These are phyloP conservation scores for Turdus rufiventris DNA, from an alignment of 2,113 vertebrate genomes.

Conservation along the genomic window DNA sequence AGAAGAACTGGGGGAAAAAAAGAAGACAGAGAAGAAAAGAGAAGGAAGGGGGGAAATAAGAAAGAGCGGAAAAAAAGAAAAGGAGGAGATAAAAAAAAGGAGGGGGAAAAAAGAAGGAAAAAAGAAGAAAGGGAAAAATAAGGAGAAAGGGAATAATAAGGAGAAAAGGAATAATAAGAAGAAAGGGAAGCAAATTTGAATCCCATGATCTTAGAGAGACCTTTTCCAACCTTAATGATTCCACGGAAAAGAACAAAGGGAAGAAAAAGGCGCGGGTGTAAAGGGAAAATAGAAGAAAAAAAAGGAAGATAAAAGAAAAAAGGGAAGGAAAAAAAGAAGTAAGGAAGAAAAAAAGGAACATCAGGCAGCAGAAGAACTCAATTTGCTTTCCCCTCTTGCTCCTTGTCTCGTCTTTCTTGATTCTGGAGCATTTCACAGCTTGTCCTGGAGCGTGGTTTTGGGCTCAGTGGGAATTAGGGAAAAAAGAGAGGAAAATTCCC, in stretches of 20 bases:
- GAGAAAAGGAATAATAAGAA: neutral
- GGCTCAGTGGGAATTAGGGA: neutral
- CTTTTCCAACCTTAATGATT: neutral
- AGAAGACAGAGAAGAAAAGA: too few relatives aligned
- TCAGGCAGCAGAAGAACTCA: neutral
- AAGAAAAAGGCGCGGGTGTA: neutral
- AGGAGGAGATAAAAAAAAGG: too few relatives aligned
- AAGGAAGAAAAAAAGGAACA: neutral
- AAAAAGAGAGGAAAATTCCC: neutral
- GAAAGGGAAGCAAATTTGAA: neutral
- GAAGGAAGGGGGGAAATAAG: rapidly evolving
- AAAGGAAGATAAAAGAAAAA: neutral
- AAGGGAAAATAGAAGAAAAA: neutral
- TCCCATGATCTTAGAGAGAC: neutral
- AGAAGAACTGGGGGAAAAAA: rapidly evolving
- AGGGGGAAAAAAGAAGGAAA: too few relatives aligned
- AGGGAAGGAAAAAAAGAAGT: too few relatives aligned
- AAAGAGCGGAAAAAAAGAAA: neutral
- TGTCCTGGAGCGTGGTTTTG: neutral
- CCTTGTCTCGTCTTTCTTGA: rapidly evolving
- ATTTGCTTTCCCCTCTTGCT: neutral
- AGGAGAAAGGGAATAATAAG: neutral
- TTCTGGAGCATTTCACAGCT: neutral
- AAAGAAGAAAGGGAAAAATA: neutral
- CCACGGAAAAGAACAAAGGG: neutral